Evolutionary conservation across 2,797 vertebrate genomes (phyloP).

Genomic region (Phrynocephalus vlangalii): DNA sequence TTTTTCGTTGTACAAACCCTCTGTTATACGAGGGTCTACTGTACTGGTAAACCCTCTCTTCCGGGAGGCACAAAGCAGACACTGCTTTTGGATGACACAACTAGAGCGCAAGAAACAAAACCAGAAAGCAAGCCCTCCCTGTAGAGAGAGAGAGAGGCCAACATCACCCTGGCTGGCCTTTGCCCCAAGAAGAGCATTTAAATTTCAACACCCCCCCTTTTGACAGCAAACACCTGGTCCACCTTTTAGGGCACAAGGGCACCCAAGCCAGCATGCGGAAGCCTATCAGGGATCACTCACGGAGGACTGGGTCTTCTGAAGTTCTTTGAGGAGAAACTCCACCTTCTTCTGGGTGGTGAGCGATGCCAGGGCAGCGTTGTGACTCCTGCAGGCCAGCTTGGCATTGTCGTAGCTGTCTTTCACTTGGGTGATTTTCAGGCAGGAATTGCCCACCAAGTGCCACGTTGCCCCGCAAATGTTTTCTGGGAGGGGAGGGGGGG

Average conservation of each 20-base stretch:
- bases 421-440: slow-evolving; percentile 89
- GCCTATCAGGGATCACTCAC: slow-evolving; percentile 75
- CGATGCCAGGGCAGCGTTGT: slow-evolving; percentile 90
- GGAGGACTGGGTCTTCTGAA: slow-evolving; percentile 88
- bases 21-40: too few relatives aligned
- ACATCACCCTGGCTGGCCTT: background rate
- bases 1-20: too few relatives aligned
- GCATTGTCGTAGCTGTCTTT: slow-evolving; percentile 95
- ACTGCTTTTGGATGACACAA: background rate
- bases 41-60: too few relatives aligned
- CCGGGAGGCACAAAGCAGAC: background rate
- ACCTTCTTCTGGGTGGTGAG: slow-evolving; percentile 95
- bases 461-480: slow-evolving; percentile 94
- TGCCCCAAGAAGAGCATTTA: too few relatives aligned
- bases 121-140: too few relatives aligned
- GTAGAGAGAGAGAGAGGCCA: background rate
- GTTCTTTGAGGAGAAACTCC: slow-evolving; percentile 94
- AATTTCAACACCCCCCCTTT: too few relatives aligned
- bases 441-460: slow-evolving; percentile 96
- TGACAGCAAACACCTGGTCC: too few relatives aligned
- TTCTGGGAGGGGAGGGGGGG: slow-evolving; percentile 74
- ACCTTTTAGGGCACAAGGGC: too few relatives aligned
- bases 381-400: slow-evolving; percentile 91
- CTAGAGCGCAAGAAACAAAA: too few relatives aligned
- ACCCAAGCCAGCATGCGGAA: background rate